Percentiles rank a stretch among this genome's conserved stretches.
These are phyloP conservation scores for Sardinella longiceps DNA, from an alignment of 2,797 vertebrate species.

Conservation along the genomic window DNA sequence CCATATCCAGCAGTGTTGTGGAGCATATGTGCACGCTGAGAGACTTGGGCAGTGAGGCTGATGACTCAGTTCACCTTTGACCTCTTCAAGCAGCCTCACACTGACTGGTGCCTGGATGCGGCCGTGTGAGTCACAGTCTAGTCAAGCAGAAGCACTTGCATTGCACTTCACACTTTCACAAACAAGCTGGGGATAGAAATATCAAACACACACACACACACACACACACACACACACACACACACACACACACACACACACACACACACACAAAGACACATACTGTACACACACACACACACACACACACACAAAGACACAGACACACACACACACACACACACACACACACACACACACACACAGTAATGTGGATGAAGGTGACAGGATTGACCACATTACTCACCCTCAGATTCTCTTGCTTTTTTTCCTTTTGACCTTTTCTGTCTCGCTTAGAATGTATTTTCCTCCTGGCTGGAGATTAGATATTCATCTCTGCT, in stretches of 20 bases:
- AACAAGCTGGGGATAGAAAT: not conserved
- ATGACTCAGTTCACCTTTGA: slow-evolving; percentile 14
- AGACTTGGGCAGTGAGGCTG: not conserved
- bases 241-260: not conserved
- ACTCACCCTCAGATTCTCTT: not conserved
- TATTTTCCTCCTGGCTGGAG: not conserved
- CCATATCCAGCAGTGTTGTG: not conserved
- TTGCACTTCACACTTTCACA: slow-evolving; percentile 21
- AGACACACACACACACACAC: not conserved
- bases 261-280: not conserved
- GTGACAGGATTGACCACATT: not conserved
- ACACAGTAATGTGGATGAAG: not conserved
- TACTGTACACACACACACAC: not conserved
- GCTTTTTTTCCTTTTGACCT: not conserved
- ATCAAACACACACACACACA: not conserved
- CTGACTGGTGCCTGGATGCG: not conserved
- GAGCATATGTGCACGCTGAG: not conserved
- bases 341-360: not conserved
- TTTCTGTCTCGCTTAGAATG: not conserved
- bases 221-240: not conserved
- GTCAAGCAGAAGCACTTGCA: not conserved
- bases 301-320: not conserved
- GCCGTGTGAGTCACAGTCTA: not conserved
- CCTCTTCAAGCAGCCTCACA: slow-evolving; percentile 5
- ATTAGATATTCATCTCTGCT: not conserved